These are phyloP conservation scores for Conistra vaccinii DNA, from an alignment of 2,888 invertebrate genomes.

Conservation along the genomic window DNA sequence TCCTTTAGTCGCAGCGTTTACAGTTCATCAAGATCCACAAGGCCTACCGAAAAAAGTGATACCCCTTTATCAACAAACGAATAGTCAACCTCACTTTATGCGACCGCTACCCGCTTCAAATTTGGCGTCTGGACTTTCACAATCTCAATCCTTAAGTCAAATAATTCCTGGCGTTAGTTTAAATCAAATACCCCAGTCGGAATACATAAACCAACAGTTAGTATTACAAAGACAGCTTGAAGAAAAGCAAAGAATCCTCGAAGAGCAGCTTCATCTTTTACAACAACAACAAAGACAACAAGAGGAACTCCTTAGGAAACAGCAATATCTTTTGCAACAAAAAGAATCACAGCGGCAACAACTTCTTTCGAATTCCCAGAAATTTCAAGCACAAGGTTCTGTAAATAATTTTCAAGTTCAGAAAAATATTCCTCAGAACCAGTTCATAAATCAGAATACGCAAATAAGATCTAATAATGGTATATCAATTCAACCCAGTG, in stretches of 20 bases:
- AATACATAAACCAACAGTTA: conserved; percentile 83
- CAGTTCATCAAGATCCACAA: conserved; percentile 95
- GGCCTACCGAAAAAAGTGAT: conserved; percentile 95
- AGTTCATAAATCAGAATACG: conserved; percentile 75
- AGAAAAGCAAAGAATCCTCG: conserved; percentile 92
- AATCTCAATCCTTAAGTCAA: conserved; percentile 68
- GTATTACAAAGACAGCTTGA: conserved; percentile 89
- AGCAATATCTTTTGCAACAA: conserved; percentile 90
- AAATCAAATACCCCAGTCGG: conserved; percentile 72
- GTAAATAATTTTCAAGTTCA: conserved; percentile 81
- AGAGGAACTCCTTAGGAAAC: conserved; percentile 92
- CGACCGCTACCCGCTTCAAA: conserved; percentile 69
- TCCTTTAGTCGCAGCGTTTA: conserved; percentile 95
- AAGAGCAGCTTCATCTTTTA: conserved; percentile 92
- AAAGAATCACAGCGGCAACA: conserved; percentile 85
- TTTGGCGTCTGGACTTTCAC: conserved; percentile 66
- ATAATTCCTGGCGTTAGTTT: conserved; percentile 65
- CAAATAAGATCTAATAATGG: conserved; percentile 76
- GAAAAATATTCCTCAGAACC: conserved; percentile 79
- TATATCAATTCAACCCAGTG: conserved; percentile 89
- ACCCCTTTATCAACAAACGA: conserved; percentile 92
- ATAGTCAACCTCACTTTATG: conserved; percentile 65
- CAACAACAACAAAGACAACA: conserved; percentile 93
- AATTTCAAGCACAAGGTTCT: conserved; percentile 78
- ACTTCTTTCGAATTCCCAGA: conserved; percentile 78